Conservation (phyloP, 1,140 invertebrate genomes). For the Meloidogyne floridensis region DNA sequence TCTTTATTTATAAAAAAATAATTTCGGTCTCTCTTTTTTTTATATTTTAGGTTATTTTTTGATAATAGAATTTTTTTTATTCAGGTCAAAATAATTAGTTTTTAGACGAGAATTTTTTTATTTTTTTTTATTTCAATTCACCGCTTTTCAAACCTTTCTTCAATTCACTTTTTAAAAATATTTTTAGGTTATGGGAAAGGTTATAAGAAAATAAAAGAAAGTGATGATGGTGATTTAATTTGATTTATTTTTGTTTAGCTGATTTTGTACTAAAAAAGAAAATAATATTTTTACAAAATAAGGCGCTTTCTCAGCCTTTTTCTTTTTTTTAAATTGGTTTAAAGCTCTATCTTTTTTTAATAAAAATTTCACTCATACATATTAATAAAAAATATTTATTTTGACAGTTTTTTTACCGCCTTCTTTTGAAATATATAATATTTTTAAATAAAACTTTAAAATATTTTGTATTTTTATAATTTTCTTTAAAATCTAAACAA, state of each 20-base stretch:
- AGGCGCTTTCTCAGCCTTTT: too few species aligned
- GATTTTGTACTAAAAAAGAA: not conserved
- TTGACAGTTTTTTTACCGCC: not conserved
- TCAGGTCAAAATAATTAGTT: too few species aligned
- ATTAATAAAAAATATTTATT: not conserved
- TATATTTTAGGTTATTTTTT: too few species aligned
- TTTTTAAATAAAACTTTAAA: not conserved
- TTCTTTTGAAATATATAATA: not conserved
- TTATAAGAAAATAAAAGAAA: not conserved
- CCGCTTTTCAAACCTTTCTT: not conserved
- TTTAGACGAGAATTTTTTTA: not conserved
- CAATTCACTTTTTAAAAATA: not conserved
- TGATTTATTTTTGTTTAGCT: not conserved
- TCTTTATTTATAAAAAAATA: too few species aligned
- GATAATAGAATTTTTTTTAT: too few species aligned
- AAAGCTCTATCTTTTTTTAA: not conserved
- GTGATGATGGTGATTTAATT: not conserved
- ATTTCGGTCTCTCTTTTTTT: too few species aligned
- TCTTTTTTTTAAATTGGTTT: too few species aligned
- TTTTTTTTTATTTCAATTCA: not conserved
- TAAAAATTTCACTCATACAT: not conserved
- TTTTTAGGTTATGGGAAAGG: conserved; percentile 1
- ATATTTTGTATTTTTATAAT: not conserved
- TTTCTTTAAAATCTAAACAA: not conserved
- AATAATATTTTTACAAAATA: too few species aligned